A percentile compares a stretch with the other conserved stretches of the same genome.
These are phyloP conservation scores for Archivesica marissinica DNA, from an alignment of 1,140 invertebrate genomes.

Conservation along the genomic window DNA sequence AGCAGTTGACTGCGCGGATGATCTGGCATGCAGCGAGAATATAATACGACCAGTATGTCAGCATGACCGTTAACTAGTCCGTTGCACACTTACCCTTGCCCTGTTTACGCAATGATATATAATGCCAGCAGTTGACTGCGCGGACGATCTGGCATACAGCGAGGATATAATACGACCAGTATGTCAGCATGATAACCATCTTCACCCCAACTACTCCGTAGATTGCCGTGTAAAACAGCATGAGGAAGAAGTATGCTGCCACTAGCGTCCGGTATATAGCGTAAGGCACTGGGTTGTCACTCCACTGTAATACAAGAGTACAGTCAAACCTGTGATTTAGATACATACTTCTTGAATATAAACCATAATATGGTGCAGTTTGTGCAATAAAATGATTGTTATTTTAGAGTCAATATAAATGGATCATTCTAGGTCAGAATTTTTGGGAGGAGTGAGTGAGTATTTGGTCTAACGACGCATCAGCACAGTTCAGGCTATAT, in stretches of 20 bases:
- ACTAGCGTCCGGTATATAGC: slow-evolving; percentile 69
- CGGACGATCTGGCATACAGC: slow-evolving; percentile 70
- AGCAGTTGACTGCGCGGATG: slow-evolving; percentile 71
- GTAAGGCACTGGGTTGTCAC: slow-evolving; percentile 69
- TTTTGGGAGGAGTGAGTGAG: too few species aligned
- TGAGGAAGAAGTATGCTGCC: slow-evolving; percentile 66
- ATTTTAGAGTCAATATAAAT: too few species aligned
- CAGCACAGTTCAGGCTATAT: too few species aligned
- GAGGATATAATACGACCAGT: slow-evolving; percentile 77
- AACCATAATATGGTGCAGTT: too few species aligned
- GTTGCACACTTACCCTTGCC: slow-evolving; percentile 58
- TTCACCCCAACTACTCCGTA: slow-evolving; percentile 69
- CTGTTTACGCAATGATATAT: slow-evolving; percentile 60
- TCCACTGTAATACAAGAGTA: slow-evolving; percentile 65
- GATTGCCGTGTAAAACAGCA: slow-evolving; percentile 72
- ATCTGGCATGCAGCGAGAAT: slow-evolving; percentile 70
- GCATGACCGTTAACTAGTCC: too few species aligned
- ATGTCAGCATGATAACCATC: slow-evolving; percentile 79
- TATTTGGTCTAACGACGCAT: too few species aligned
- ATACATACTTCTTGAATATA: too few species aligned
- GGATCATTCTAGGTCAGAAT: too few species aligned
- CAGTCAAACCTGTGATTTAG: too few species aligned
- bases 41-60: slow-evolving; percentile 80
- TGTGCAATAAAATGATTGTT: too few species aligned
- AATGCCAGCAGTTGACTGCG: slow-evolving; percentile 72